Base-by-base conservation (phyloP, 1,140 invertebrate genomes). In the Caligus rogercresseyi region DNA sequence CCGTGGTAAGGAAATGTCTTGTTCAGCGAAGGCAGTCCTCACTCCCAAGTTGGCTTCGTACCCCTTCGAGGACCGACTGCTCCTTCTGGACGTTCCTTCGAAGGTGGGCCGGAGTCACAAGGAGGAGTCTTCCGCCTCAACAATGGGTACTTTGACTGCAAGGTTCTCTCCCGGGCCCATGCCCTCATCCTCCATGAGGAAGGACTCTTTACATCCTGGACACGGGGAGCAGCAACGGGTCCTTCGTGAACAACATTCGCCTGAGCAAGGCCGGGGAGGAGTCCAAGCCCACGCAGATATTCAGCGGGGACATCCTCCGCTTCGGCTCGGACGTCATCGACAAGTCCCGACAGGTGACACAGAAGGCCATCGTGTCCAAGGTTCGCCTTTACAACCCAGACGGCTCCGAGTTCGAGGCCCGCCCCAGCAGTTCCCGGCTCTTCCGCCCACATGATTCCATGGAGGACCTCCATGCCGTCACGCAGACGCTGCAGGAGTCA, bases 161-260 rank as follows among this genome's bases (percentile, higher is more conserved):
- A 62, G 20, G 60, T 62, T n/a, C 51, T 62, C n/a, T 62, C 60
- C 1, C 24, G 60, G 21, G 16, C 52, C 15, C 60, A 62, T 21
- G 60, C 60, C 52, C 21, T 62, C 14, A 52, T 62, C n/a, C n/a
- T 53, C n/a, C 20, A 54, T 54, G 60, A 62, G 11, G 43, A 62
- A 7, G 60, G 31, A 62, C 15, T 15, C 54, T 62, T 26, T 74
- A 70, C 67, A 69, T 76, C 24, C 71, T 75, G 70, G 75, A 76
- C 62, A 75, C 74, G 7, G 75, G 75, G 58, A 75, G 74, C 67
- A 75, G 74, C 65, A 76, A 76, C 72, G 75, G 60, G 13, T 31
- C 16, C 60, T 62, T 62, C 31, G 60, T 62, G 13, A 62, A 76
- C 66, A 74, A 72, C 65, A 71, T 73, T 59, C 66, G 74, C 15